Evolutionary conservation across 2,113 vertebrate genomes (phyloP).

Genomic region (Aleadryas rufinucha): DNA sequence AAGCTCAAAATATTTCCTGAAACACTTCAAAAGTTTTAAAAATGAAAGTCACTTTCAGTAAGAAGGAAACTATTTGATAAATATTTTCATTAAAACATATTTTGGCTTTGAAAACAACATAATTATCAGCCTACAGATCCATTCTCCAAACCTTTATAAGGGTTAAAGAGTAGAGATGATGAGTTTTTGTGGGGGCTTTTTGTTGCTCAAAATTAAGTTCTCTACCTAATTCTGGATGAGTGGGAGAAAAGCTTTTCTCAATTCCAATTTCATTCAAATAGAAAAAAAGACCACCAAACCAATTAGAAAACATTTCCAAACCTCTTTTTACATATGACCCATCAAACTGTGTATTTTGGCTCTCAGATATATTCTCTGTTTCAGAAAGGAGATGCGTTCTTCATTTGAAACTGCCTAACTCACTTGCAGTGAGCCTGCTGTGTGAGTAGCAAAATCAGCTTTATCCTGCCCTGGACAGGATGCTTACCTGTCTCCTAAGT

Average conservation of each 20-base stretch:
- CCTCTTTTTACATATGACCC: not conserved
- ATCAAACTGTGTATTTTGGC: not conserved
- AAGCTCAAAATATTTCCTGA: slow-evolving; percentile 9
- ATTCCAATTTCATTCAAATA: not conserved
- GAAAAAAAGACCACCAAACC: not conserved
- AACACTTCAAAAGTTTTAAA: not conserved
- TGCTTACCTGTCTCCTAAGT: not conserved
- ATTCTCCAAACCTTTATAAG: not conserved
- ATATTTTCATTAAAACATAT: not conserved
- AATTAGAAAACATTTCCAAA: not conserved
- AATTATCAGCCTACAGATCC: not conserved
- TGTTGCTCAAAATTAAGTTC: not conserved
- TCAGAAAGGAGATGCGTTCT: not conserved
- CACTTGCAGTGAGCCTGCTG: not conserved
- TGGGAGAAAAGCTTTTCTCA: not conserved
- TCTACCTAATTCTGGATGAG: not conserved
- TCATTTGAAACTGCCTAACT: not conserved
- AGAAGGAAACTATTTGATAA: not conserved
- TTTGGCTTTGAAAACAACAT: not conserved
- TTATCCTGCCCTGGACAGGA: not conserved
- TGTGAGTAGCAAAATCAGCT: not conserved
- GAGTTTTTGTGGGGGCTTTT: not conserved
- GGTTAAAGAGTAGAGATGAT: not conserved
- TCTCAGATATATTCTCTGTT: not conserved
- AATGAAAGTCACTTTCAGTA: not conserved